These are phyloP conservation scores for Brienomyrus longianalis DNA, from an alignment of 2,113 vertebrate genomes.

Conservation along the genomic window DNA sequence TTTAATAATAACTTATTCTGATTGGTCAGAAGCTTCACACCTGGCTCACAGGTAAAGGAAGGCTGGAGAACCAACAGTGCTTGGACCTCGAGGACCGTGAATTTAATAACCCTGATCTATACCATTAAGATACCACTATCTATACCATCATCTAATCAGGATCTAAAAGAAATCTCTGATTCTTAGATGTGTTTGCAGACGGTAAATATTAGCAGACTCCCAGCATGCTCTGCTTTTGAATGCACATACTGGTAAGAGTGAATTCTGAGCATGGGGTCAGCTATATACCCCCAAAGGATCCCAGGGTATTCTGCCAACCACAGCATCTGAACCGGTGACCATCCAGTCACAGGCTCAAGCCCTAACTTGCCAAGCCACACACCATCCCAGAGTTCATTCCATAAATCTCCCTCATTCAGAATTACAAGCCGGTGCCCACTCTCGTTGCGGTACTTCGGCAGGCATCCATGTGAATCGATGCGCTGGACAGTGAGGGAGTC, in stretches of 20 bases:
- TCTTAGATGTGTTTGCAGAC: neutral
- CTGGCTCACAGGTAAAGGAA: too few relatives aligned
- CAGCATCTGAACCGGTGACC: neutral
- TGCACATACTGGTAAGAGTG: neutral
- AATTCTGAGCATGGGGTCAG: neutral
- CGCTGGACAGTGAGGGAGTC: neutral
- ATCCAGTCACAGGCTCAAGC: neutral
- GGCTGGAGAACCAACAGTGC: too few relatives aligned
- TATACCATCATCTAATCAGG: neutral
- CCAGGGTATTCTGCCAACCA: neutral
- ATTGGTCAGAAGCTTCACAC: too few relatives aligned
- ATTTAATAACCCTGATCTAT: neutral
- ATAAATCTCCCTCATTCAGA: neutral
- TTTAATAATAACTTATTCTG: too few relatives aligned
- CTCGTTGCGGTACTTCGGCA: neutral
- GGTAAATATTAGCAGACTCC: neutral
- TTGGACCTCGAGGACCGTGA: too few relatives aligned
- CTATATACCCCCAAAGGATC: neutral
- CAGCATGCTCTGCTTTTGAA: neutral
- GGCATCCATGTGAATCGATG: neutral
- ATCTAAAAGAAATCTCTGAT: neutral
- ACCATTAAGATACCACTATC: neutral
- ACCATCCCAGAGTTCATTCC: neutral
- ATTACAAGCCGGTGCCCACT: neutral
- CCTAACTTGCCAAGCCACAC: neutral